These are phyloP conservation scores for Pyrrhosoma nymphula DNA, from an alignment of 2,888 invertebrate genomes.

Conservation along the genomic window DNA sequence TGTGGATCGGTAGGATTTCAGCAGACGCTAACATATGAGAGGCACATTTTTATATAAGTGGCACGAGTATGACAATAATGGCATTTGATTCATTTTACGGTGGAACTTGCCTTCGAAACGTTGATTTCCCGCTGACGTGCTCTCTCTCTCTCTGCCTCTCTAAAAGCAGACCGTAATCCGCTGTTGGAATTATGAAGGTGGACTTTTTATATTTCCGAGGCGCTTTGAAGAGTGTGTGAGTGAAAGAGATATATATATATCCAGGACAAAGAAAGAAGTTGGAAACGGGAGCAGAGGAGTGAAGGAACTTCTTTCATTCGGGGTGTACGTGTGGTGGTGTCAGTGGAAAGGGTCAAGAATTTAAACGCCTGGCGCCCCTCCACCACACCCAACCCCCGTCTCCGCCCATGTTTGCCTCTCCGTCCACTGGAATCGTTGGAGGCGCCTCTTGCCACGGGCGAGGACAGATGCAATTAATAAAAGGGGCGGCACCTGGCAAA, in stretches of 20 bases:
- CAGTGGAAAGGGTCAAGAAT: background rate
- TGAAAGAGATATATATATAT: slow-evolving; percentile 3
- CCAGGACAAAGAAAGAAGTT: slow-evolving; percentile 5
- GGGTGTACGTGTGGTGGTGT: no score
- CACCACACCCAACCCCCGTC: background rate
- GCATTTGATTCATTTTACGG: no score
- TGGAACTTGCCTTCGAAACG: background rate
- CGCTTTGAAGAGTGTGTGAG: background rate
- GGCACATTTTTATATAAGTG: no score
- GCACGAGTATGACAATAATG: no score
- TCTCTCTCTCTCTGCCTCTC: background rate
- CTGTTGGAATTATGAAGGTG: background rate
- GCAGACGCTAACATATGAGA: no score
- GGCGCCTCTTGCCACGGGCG: background rate
- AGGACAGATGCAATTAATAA: background rate
- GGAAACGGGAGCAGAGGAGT: background rate
- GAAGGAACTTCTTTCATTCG: slow-evolving; percentile 22
- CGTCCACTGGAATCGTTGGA: background rate
- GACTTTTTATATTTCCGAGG: background rate
- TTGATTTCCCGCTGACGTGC: background rate
- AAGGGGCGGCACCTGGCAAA: background rate
- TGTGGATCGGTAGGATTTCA: no score
- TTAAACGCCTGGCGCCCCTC: background rate
- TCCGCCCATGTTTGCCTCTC: background rate
- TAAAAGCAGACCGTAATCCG: background rate